Conservation (phyloP, 2,888 invertebrate species). For the Rhamnusium bicolor region DNA sequence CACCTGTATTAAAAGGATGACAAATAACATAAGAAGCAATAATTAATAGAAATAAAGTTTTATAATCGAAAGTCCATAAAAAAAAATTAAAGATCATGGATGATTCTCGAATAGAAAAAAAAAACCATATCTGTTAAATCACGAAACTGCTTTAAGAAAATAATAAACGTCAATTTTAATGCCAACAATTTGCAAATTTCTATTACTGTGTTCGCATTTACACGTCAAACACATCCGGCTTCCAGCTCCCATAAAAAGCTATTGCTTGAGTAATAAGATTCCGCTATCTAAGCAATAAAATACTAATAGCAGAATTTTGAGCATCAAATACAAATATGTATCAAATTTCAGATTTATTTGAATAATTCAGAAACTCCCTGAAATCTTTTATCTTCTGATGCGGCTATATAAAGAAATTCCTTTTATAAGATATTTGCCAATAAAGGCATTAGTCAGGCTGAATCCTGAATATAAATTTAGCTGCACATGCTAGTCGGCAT, state of each 20-base stretch:
- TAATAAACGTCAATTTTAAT: not conserved
- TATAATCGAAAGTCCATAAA: too few relatives aligned
- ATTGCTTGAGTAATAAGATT: conserved; percentile 1
- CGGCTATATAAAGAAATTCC: not conserved
- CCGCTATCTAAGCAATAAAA: not conserved
- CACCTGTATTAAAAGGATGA: too few relatives aligned
- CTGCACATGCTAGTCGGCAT: not conserved
- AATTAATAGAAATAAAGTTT: too few relatives aligned
- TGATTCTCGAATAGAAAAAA: too few relatives aligned
- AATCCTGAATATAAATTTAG: conserved; percentile 6
- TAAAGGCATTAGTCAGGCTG: not conserved
- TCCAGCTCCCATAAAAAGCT: not conserved
- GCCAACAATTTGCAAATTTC: not conserved
- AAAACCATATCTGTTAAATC: not conserved
- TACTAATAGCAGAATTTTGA: not conserved
- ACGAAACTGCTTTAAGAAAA: not conserved
- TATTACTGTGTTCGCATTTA: not conserved
- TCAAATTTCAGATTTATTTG: conserved; percentile 6
- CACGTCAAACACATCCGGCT: not conserved
- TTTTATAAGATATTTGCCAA: not conserved
- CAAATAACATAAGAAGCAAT: too few relatives aligned
- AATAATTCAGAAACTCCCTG: conserved; percentile 8
- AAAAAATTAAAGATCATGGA: too few relatives aligned
- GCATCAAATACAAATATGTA: conserved; percentile 1
- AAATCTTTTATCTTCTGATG: not conserved